A percentile compares a stretch with the other conserved stretches of the same genome.
These are phyloP conservation scores for human DNA, from an alignment of 2,113 vertebrate species.

Conservation along the genomic window GRCh38 chr1:246918001-246918500, in stretches of 20 bases:
- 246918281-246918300: slow-evolving; percentile 91
- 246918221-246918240: not conserved
- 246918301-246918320: slow-evolving; percentile 92
- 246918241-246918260: slow-evolving; percentile 90
- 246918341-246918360: slow-evolving; percentile 94
- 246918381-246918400: slow-evolving; percentile 70
- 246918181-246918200: not conserved
- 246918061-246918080: not conserved
- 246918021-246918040: slow-evolving; percentile 42
- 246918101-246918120: not conserved
- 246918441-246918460: not conserved
- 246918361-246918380: slow-evolving; percentile 92
- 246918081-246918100: not conserved
- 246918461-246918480: not conserved
- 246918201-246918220: slow-evolving; percentile 3
- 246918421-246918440: not conserved
- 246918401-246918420: not conserved
- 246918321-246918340: slow-evolving; percentile 93
- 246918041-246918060: not conserved
- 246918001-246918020: not conserved
- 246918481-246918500: slow-evolving; percentile 1
- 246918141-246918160: not conserved
- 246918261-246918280: slow-evolving; percentile 91
- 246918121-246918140: not conserved
- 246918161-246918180: not conserved